phyloP scores from a whole-genome alignment of 2,113 vertebrate species.

The Grammomys dolichurus region DNA sequence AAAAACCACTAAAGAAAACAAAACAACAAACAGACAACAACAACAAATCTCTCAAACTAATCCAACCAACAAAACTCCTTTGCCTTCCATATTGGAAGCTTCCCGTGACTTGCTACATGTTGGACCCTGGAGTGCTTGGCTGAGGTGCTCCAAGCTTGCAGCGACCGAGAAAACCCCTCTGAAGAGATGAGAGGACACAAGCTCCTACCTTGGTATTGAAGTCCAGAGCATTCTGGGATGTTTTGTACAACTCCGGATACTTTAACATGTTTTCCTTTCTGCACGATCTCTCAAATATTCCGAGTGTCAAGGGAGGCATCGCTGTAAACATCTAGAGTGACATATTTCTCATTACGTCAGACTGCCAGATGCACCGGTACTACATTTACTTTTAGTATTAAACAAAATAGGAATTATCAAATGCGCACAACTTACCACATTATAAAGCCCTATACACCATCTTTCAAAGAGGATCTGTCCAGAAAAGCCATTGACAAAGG shows the following conservation, averaged over 20 bases:
- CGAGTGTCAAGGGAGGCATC: conserved; percentile 96
- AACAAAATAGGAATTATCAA: not conserved
- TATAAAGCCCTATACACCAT: conserved; percentile 99
- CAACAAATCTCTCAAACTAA: not conserved
- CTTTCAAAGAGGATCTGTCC: conserved; percentile 99
- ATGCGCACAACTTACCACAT: conserved; percentile 93
- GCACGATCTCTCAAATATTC: conserved; percentile 98
- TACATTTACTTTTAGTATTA: not conserved
- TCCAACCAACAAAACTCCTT: not conserved
- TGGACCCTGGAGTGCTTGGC: not conserved
- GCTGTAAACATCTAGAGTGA: conserved; percentile 95
- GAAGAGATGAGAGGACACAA: accelerated
- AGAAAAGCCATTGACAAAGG: conserved; percentile 99
- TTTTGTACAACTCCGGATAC: conserved; percentile 98
- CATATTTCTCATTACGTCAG: not conserved
- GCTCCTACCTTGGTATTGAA: conserved; percentile 97
- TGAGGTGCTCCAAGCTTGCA: not conserved
- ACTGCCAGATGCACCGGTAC: not conserved
- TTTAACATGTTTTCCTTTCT: conserved; percentile 99
- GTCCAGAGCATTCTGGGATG: conserved; percentile 97
- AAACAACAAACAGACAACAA: not conserved
- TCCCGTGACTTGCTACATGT: not conserved
- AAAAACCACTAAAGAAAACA: not conserved
- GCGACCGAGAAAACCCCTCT: not conserved
- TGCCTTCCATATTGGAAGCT: not conserved